Base-by-base conservation (phyloP, 2,888 invertebrate species). In the Stegana nigrithorax region DNA sequence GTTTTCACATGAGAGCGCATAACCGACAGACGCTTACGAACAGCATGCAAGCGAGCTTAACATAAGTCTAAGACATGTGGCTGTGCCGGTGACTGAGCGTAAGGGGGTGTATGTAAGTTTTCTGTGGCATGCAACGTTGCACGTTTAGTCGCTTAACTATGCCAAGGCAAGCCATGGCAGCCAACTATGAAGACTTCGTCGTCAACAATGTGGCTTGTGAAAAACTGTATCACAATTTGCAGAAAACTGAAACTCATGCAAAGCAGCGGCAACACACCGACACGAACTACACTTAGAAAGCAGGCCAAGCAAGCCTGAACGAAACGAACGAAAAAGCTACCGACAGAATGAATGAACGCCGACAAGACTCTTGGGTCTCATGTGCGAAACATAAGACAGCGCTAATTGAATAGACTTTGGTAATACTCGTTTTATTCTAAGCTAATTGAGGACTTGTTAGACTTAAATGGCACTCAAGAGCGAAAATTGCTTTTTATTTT, bases 1-100 rank as follows among this genome's bases (percentile, higher is more conserved):
- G 67, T 80, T 73, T 75, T 53, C 53, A 21, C 44, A 51, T 51
- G 53, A 53, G n/a, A n/a, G n/a, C n/a, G n/a, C n/a, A n/a, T n/a
- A n/a, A n/a, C n/a, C n/a, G n/a, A n/a, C n/a, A n/a, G n/a, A n/a
- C n/a, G n/a, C n/a, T n/a, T n/a, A n/a, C n/a, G n/a, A n/a, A n/a
- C n/a, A n/a, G n/a, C n/a, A 47, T 47, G 23, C 23, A 21, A 47
- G 7, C 47, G 21, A 23, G 14, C 23, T 23, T 23, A 21, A 23
- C n/a, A n/a, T n/a, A n/a, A 14, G 47, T 47, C 47, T 47, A 47
- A 47, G 47, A 23, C 47, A n/a, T 23, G 32, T 32, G 8, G 32
- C 21, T 10, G 23, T 47, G 47, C 23, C 23, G 10, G 23, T 23
- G 6, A 7, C 2, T 6, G n/a, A 7, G 17, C 23, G 47, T 47